Evolutionary conservation across 64 coral and sea anemone species (phyloP).

Genomic region (Montipora cactus): DNA sequence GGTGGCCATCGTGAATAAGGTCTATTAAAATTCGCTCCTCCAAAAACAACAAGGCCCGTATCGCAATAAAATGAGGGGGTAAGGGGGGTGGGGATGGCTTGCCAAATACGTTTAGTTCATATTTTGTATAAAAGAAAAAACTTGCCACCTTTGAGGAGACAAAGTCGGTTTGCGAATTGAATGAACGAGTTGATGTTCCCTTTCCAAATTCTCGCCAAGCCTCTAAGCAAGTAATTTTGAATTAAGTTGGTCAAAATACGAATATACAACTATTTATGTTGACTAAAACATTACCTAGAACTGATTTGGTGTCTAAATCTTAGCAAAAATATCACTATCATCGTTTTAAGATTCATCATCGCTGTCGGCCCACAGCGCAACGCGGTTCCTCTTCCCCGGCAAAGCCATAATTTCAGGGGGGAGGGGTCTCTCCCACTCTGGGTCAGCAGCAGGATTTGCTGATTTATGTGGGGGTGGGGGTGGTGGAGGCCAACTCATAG

Average conservation of each 20-base stretch:
- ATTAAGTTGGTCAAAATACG: not conserved
- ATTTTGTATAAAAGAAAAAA: too few species aligned
- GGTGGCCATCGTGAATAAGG: too few species aligned
- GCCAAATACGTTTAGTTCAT: too few species aligned
- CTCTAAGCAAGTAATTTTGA: too few species aligned
- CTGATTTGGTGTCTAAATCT: not conserved
- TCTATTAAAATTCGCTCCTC: too few species aligned
- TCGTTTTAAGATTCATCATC: not conserved
- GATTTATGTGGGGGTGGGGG: conserved; percentile 32
- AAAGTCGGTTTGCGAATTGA: too few species aligned
- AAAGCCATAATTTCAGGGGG: conserved; percentile 32
- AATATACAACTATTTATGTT: not conserved
- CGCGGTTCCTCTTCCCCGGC: conserved; percentile 16
- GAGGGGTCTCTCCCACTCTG: conserved; percentile 39
- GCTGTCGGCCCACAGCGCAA: not conserved
- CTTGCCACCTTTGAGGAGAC: too few species aligned
- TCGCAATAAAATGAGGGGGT: too few species aligned
- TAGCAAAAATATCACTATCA: not conserved
- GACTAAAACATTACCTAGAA: not conserved
- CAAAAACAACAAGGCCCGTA: too few species aligned
- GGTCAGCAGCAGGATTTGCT: not conserved
- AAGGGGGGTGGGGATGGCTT: too few species aligned
- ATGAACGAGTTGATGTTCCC: too few species aligned
- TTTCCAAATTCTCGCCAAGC: too few species aligned
- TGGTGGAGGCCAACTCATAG: conserved; percentile 1